Evolutionary conservation across 2,888 invertebrate genomes (phyloP).

Genomic region (Diarsia rubi): DNA sequence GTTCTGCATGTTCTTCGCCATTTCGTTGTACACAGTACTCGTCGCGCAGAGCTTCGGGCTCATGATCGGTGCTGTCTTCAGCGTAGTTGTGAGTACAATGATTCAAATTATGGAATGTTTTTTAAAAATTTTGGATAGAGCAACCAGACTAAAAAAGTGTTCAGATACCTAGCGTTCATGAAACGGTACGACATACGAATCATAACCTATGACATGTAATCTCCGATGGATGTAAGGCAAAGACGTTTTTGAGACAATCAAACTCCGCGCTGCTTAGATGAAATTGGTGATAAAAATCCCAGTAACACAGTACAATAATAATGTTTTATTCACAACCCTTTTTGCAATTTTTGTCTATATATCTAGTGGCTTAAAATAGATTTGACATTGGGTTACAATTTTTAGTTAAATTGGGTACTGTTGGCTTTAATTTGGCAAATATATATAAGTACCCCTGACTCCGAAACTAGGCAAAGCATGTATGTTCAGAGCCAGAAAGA

Average conservation of each 20-base stretch:
- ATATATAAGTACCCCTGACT: too few relatives aligned
- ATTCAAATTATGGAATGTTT: neutral
- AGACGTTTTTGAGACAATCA: neutral
- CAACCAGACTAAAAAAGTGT: neutral
- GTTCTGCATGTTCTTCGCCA: slow-evolving; percentile 96
- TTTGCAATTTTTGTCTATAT: too few relatives aligned
- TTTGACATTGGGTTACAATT: too few relatives aligned
- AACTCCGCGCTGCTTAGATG: neutral
- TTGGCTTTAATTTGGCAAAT: too few relatives aligned
- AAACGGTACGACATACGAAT: neutral
- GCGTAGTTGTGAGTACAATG: slow-evolving; percentile 93
- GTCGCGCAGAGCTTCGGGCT: slow-evolving; percentile 98
- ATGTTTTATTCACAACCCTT: too few relatives aligned
- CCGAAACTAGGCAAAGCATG: too few relatives aligned
- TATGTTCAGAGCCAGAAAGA: too few relatives aligned
- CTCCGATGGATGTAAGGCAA: neutral
- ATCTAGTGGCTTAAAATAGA: too few relatives aligned
- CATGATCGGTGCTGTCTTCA: slow-evolving; percentile 97
- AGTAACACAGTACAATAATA: too few relatives aligned
- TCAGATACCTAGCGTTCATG: neutral
- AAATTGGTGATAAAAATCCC: neutral
- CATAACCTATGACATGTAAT: neutral
- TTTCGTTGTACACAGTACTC: slow-evolving; percentile 95
- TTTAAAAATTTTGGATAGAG: neutral
- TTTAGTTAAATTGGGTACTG: too few relatives aligned